Evolutionary conservation across 2,113 vertebrate genomes (phyloP), one percentile per base, ranked within the genome.

Genomic region (Sylvia atricapilla): DNA sequence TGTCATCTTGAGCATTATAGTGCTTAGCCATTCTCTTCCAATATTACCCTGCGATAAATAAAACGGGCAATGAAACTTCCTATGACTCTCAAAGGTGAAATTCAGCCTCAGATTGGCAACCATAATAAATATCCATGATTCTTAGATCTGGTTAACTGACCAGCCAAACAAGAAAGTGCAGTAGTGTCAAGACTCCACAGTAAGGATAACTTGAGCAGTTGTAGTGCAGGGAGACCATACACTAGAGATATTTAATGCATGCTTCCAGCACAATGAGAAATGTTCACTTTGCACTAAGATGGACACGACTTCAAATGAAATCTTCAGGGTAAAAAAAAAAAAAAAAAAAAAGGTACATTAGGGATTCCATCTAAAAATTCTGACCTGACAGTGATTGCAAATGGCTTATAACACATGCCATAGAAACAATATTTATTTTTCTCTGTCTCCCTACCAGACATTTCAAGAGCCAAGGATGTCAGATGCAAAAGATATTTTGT

Each of bases 11-110:
- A 75, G 49, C 52, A 72, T 92, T 93, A 81, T 1, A 92, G 28
- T 49, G 64, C 90, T 93, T 39, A 86, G 64, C 85, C 60, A 86
- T 59, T 97, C 95, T 96, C 87, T 77, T 58, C 58, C 53, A 78
- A 5, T 84, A 68, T 78, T 44, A 47, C 37, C 60, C 28, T 41
- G 68, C 0, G 16, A 95, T 95, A 95, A 97, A 97, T 97, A 96
- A 94, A 93, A 95, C 0, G 31, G 79, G 79, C 79, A 93, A 93
- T 90, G 90, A 97, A 94, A 94, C 68, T 88, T 58, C 49, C 56
- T 92, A 95, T 27, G 76, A 39, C 88, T 97, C 93, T 94, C 94
- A 88, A 41, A 93, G 88, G 94, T 89, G 88, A 96, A 86, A 96
- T 95, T 95, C 88, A 78, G 44, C 37, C 64, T 81, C 49, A 87